Evolutionary conservation across 2,113 vertebrate genomes (phyloP).

Genomic region (Trichechus manatus): DNA sequence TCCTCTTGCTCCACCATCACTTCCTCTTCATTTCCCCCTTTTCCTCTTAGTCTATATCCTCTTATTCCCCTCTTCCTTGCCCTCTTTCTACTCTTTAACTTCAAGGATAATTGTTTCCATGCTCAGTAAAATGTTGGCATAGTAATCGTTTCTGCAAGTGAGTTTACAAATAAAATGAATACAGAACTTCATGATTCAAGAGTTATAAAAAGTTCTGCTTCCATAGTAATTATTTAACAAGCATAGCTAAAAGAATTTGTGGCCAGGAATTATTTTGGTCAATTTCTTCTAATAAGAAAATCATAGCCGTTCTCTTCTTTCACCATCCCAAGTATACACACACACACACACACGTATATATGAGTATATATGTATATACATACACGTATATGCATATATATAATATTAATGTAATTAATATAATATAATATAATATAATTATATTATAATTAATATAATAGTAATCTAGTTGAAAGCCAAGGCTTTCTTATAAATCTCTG

Average conservation of each 20-base stretch:
- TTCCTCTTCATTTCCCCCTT: not conserved
- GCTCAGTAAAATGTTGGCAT: not conserved
- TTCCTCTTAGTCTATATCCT: not conserved
- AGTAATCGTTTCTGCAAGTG: not conserved
- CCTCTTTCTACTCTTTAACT: not conserved
- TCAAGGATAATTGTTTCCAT: not conserved
- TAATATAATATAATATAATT: no score
- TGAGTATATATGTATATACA: not conserved
- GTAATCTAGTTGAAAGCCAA: not conserved
- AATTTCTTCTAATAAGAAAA: slow-evolving; percentile 15
- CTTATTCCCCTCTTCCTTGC: not conserved
- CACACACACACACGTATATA: not conserved
- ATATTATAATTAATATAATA: not conserved
- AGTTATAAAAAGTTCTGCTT: not conserved
- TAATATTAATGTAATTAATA: not conserved
- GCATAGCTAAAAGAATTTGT: not conserved
- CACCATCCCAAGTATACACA: not conserved
- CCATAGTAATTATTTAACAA: not conserved
- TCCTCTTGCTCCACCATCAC: not conserved
- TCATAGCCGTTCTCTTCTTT: not conserved
- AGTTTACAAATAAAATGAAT: slow-evolving; percentile 9
- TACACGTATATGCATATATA: no score
- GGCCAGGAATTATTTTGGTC: not conserved
- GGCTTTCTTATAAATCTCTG: not conserved
- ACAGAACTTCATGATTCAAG: not conserved